phyloP scores from a whole-genome alignment of 2,113 vertebrate species.

The Eclectus roratus region DNA sequence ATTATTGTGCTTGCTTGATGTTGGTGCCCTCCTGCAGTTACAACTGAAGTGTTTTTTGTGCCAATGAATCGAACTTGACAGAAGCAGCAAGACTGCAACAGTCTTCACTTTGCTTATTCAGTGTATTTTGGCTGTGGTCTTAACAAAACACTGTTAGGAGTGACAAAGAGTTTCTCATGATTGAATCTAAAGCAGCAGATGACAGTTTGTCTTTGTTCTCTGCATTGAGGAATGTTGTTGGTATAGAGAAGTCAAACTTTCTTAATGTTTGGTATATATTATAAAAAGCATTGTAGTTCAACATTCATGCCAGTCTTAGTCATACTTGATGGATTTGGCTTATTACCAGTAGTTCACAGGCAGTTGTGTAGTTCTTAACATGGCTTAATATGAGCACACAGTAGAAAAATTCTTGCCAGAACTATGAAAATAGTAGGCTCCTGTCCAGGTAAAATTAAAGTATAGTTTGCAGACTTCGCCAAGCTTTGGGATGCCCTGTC shows the following conservation, averaged over 20 bases:
- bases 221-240: background rate
- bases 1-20: background rate
- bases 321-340: background rate
- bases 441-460: background rate
- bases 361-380: background rate
- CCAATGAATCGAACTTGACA: background rate
- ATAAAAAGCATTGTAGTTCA: background rate
- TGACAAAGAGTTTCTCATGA: background rate
- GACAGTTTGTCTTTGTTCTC: background rate
- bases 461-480: background rate
- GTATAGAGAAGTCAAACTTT: background rate
- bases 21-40: background rate
- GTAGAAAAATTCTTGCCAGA: background rate
- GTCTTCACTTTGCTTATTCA: background rate
- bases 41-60: background rate
- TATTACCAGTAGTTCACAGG: background rate
- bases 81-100: background rate
- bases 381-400: background rate
- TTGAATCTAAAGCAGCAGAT: background rate
- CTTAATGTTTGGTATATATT: background rate
- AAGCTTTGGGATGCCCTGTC: background rate
- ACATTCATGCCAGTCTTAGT: rapidly evolving
- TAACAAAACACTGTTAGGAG: background rate
- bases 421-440: rapidly evolving
- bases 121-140: rapidly evolving